Conservation (phyloP, 2,797 vertebrate species). For the Argentina silus region DNA sequence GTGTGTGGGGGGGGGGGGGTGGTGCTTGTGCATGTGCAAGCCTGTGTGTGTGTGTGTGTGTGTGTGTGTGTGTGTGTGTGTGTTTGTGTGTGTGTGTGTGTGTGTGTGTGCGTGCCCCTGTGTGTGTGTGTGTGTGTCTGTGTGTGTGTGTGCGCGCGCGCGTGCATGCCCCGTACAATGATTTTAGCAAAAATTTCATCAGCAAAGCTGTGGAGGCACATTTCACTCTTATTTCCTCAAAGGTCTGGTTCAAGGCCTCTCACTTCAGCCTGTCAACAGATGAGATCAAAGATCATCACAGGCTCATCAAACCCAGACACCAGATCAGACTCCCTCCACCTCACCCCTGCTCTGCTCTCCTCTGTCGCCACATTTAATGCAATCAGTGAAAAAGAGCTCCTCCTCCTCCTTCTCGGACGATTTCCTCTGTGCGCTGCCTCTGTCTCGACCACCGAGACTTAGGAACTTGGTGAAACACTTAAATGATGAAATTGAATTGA, state of each 20-base stretch:
- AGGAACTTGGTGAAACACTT: constrained; percentile 35
- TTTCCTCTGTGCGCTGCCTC: background rate
- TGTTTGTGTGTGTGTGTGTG: constrained; percentile 27
- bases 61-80: background rate
- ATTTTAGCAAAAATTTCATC: too few relatives aligned
- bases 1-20: background rate
- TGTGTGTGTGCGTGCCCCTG: constrained; percentile 30
- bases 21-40: too few relatives aligned
- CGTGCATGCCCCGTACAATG: too few relatives aligned
- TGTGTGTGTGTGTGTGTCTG: background rate
- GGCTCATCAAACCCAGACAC: constrained; percentile 30
- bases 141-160: background rate
- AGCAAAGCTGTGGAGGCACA: constrained; percentile 17
- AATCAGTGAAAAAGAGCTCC: constrained; percentile 30
- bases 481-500: constrained; percentile 51
- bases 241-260: constrained; percentile 14
- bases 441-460: constrained; percentile 4
- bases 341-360: background rate
- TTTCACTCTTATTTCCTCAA: background rate
- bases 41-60: background rate
- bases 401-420: background rate
- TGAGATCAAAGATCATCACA: constrained; percentile 30
- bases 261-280: constrained; percentile 1
- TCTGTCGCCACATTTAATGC: constrained; percentile 12
- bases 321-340: constrained; percentile 17